phyloP scores from a whole-genome alignment of 2,888 invertebrate species.

The Vesta saturnalis region DNA sequence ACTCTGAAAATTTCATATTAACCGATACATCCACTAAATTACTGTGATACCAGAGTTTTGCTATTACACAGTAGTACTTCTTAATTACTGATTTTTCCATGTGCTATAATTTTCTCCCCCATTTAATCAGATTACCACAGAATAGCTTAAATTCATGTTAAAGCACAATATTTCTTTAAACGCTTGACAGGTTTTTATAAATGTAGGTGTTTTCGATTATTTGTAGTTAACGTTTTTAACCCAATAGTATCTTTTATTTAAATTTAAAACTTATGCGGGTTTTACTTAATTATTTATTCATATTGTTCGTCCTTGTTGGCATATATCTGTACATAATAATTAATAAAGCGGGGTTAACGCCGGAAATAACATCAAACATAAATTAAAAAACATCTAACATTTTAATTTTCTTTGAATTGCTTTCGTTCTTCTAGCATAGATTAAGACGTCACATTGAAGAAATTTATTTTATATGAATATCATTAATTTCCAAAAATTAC shows the following conservation, averaged over 20 bases:
- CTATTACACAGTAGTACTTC: slow-evolving; percentile 1
- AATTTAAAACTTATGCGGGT: slow-evolving; percentile 15
- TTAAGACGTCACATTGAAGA: background rate
- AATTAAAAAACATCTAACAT: slow-evolving; percentile 1
- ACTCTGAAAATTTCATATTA: too few relatives aligned
- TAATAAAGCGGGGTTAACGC: background rate
- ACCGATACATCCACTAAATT: too few relatives aligned
- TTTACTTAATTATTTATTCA: slow-evolving; percentile 20
- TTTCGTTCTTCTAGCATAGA: background rate
- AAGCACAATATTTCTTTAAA: slow-evolving; percentile 32
- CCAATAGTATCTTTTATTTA: slow-evolving; percentile 20
- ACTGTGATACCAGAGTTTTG: too few relatives aligned
- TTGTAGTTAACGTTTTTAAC: slow-evolving; percentile 23
- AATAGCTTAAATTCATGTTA: slow-evolving; percentile 32
- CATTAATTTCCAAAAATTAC: background rate
- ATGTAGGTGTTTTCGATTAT: slow-evolving; percentile 26
- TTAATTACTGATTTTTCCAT: background rate
- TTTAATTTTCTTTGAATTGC: background rate
- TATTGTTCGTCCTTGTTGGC: slow-evolving; percentile 2
- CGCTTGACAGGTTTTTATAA: slow-evolving; percentile 31
- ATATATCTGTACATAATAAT: slow-evolving; percentile 9
- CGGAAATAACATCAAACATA: background rate
- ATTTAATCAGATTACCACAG: slow-evolving; percentile 13
- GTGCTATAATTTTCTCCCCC: background rate
- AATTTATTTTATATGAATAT: background rate